Conservation (phyloP, 2,888 invertebrate species). For the Drosophila engyochracea region DNA sequence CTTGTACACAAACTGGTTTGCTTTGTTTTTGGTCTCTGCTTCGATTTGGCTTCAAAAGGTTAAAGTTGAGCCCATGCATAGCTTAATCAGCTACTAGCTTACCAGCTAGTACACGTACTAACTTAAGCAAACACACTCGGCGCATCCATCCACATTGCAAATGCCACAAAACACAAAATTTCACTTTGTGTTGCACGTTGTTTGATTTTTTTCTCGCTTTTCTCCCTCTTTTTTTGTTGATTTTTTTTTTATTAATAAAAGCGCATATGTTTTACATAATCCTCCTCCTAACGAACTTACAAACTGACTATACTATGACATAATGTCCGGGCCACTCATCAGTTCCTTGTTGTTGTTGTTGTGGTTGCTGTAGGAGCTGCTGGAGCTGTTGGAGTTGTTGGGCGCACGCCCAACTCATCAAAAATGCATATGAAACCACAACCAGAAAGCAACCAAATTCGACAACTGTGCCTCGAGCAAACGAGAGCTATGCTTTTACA, state of each 20-base stretch:
- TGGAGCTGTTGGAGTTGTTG: slow-evolving; percentile 36
- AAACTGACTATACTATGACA: slow-evolving; percentile 54
- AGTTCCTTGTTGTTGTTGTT: slow-evolving; percentile 70
- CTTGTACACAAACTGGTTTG: slow-evolving; percentile 59
- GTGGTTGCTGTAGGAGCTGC: slow-evolving; percentile 36
- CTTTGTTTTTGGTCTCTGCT: slow-evolving; percentile 28
- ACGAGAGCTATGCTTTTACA: slow-evolving; percentile 9
- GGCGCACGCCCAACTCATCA: slow-evolving; percentile 55
- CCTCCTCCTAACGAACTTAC: slow-evolving; percentile 49
- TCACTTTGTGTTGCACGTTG: slow-evolving; percentile 61
- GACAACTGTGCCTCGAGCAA: slow-evolving; percentile 12
- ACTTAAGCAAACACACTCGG: slow-evolving; percentile 36
- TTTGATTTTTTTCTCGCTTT: slow-evolving; percentile 9
- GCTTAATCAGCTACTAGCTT: slow-evolving; percentile 3
- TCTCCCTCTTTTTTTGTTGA: slow-evolving; percentile 43
- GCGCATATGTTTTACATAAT: slow-evolving; percentile 76
- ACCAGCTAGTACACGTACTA: slow-evolving; percentile 45
- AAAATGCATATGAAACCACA: slow-evolving; percentile 54
- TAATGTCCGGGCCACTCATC: slow-evolving; percentile 66
- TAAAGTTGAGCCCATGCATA: slow-evolving; percentile 53
- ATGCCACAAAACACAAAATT: slow-evolving; percentile 60
- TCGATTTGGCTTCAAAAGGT: slow-evolving; percentile 49
- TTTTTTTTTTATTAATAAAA: slow-evolving; percentile 71
- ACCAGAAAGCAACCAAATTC: slow-evolving; percentile 7
- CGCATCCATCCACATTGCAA: slow-evolving; percentile 45